Percentiles rank a stretch among this genome's conserved stretches.
These are phyloP conservation scores for Eupithecia insigniata DNA, from an alignment of 2,888 invertebrate species.

Conservation along the genomic window DNA sequence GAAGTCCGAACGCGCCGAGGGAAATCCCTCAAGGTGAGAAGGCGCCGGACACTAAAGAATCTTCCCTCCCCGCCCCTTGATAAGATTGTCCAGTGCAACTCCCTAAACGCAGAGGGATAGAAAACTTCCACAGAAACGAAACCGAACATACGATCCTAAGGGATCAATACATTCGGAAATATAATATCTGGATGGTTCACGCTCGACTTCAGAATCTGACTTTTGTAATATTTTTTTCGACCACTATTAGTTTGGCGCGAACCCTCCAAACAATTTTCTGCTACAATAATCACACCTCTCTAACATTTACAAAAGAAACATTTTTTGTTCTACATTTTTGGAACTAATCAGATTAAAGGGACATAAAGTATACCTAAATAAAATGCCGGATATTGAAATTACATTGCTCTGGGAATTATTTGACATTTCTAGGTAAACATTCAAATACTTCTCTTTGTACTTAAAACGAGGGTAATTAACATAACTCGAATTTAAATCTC, in stretches of 20 bases:
- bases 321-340: constrained; percentile 20
- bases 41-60: constrained; percentile 80
- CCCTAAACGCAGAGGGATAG: constrained; percentile 82
- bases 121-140: constrained; percentile 81
- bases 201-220: constrained; percentile 64
- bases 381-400: constrained; percentile 31
- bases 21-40: constrained; percentile 80
- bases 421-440: constrained; percentile 32
- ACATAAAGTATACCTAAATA: constrained; percentile 17
- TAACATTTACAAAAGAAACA: constrained; percentile 30
- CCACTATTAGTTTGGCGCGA: constrained; percentile 61
- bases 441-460: constrained; percentile 19
- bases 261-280: constrained; percentile 42
- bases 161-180: constrained; percentile 82
- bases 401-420: constrained; percentile 25
- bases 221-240: constrained; percentile 57
- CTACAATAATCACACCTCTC: constrained; percentile 41
- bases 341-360: constrained; percentile 11
- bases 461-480: constrained; percentile 13
- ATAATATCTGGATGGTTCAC: constrained; percentile 78
- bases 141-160: constrained; percentile 77
- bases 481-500: background rate
- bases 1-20: constrained; percentile 65
- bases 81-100: constrained; percentile 84
- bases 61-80: constrained; percentile 73